A percentile compares a stretch with the other conserved stretches of the same genome.
phyloP scores from a whole-genome alignment of 2,797 vertebrate species.

The Takifugu ocellatus region DNA sequence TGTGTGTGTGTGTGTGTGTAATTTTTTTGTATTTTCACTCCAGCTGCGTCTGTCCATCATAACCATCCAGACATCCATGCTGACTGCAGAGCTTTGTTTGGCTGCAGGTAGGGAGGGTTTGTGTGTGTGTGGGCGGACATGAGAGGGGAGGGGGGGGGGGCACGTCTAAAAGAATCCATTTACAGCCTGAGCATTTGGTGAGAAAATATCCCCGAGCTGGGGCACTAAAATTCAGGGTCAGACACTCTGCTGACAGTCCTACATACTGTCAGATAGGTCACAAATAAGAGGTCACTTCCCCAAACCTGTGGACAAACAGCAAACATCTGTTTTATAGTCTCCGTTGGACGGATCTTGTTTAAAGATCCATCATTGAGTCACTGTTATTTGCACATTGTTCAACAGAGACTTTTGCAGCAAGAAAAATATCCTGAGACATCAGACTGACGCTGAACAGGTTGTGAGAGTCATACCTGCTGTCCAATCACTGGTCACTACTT shows the following conservation, averaged over 20 bases:
- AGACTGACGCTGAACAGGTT: neutral
- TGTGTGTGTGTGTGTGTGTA: conserved; percentile 6
- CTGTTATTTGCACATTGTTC: conserved; percentile 38
- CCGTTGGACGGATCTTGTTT: conserved; percentile 17
- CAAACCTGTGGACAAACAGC: conserved; percentile 21
- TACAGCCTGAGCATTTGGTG: conserved; percentile 24
- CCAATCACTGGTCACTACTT: conserved; percentile 11
- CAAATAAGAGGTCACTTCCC: conserved; percentile 44
- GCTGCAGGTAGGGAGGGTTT: conserved; percentile 21
- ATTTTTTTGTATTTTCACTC: conserved; percentile 49
- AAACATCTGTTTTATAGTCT: conserved; percentile 34
- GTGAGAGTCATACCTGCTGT: too few species aligned
- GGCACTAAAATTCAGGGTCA: conserved; percentile 20
- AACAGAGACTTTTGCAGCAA: conserved; percentile 18
- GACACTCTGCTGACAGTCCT: conserved; percentile 17
- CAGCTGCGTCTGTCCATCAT: conserved; percentile 58
- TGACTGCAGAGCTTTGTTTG: conserved; percentile 24
- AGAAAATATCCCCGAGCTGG: conserved; percentile 29
- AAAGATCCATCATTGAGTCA: conserved; percentile 42
- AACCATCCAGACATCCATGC: conserved; percentile 35
- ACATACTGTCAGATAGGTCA: conserved; percentile 34
- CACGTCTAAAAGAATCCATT: conserved; percentile 30
- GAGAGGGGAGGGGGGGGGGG: conserved; percentile 9
- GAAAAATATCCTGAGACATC: conserved; percentile 29
- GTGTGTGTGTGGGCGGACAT: too few species aligned